These are phyloP conservation scores for Hypotaenidia okinawae DNA, from an alignment of 2,797 vertebrate genomes.

Conservation along the genomic window DNA sequence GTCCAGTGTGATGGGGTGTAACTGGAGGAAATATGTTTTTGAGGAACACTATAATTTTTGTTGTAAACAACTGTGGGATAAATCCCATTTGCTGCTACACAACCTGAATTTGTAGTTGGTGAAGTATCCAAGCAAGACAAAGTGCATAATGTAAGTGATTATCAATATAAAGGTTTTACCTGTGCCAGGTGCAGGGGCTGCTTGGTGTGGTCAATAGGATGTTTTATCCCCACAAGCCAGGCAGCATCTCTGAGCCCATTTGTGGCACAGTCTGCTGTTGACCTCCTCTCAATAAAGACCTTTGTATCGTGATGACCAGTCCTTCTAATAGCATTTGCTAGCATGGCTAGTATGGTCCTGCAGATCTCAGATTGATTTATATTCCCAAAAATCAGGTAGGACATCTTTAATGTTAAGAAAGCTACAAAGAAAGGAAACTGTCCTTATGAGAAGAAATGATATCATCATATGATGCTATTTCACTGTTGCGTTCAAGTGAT, in stretches of 20 bases:
- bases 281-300: not conserved
- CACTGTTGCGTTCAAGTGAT: not conserved
- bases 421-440: too few relatives aligned
- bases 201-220: not conserved
- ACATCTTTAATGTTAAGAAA: not conserved
- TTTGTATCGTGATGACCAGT: not conserved
- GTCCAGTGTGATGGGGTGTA: not conserved
- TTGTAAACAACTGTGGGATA: not conserved
- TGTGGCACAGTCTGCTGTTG: not conserved
- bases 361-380: not conserved
- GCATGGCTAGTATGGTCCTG: not conserved
- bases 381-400: not conserved
- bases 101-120: not conserved
- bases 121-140: not conserved
- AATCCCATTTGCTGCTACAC: not conserved
- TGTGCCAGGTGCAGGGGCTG: not conserved
- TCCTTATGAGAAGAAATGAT: not conserved
- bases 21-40: not conserved
- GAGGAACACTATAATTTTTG: not conserved
- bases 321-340: not conserved
- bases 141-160: rapidly evolving
- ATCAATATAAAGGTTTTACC: not conserved
- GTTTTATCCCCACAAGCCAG: not conserved
- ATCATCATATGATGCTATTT: not conserved
- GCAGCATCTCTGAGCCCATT: not conserved